These are phyloP conservation scores for Heterotilapia buettikoferi DNA, from an alignment of 2,113 vertebrate species.

Conservation along the genomic window DNA sequence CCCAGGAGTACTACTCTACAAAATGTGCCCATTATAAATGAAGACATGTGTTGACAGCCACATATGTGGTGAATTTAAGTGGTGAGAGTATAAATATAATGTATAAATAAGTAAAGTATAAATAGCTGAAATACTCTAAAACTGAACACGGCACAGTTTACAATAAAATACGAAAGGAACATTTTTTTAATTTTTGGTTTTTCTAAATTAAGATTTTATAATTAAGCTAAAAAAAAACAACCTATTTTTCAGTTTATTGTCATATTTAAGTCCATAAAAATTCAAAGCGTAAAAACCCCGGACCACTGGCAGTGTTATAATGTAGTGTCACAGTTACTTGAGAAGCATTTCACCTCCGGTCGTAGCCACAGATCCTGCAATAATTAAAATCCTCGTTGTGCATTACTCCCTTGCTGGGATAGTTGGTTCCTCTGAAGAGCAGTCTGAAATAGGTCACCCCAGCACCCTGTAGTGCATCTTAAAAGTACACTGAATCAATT, in stretches of 20 bases:
- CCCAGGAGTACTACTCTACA: not conserved
- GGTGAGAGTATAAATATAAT: not conserved
- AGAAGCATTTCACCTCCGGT: constrained; percentile 62
- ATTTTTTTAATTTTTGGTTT: not conserved
- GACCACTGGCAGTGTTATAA: constrained; percentile 43
- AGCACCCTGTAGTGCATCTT: constrained; percentile 75
- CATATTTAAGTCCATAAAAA: constrained; percentile 1
- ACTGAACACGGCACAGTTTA: not conserved
- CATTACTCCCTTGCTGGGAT: constrained; percentile 64
- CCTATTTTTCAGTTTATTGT: not conserved
- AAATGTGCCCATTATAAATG: not conserved
- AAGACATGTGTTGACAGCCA: not conserved
- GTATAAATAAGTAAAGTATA: not conserved
- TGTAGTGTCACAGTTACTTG: constrained; percentile 59
- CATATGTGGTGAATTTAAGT: not conserved
- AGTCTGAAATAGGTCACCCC: constrained; percentile 74
- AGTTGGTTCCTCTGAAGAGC: constrained; percentile 67
- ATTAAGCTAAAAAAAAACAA: not conserved
- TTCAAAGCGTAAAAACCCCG: constrained; percentile 13
- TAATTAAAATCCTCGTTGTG: constrained; percentile 69
- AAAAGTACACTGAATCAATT: constrained; percentile 77
- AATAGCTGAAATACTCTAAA: not conserved
- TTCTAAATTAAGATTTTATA: not conserved
- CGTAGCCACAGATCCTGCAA: constrained; percentile 54
- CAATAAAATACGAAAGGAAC: not conserved